A percentile compares a stretch with the other conserved stretches of the same genome.
phyloP scores from a whole-genome alignment of 2,797 vertebrate species.

The Labroides dimidiatus region DNA sequence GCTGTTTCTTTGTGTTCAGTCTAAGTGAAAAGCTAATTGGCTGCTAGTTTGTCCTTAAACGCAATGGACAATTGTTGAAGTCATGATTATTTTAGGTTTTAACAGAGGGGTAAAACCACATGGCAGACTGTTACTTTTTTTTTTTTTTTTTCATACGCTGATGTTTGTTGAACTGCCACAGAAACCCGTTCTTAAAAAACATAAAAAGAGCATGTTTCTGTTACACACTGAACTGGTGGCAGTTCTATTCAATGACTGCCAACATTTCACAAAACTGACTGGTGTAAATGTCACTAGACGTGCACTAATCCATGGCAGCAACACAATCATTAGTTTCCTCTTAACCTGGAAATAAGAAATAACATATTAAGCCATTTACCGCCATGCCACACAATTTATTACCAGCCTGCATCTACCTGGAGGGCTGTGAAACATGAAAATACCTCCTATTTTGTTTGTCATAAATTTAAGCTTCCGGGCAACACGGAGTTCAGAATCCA shows the following conservation, averaged over 20 bases:
- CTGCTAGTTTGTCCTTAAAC: not conserved
- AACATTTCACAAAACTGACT: slow-evolving; percentile 31
- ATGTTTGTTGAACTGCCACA: too few species aligned
- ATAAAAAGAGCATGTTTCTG: too few species aligned
- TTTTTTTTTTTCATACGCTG: too few species aligned
- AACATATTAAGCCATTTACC: slow-evolving; percentile 69
- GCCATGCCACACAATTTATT: slow-evolving; percentile 62
- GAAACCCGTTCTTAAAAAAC: too few species aligned
- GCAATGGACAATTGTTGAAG: too few species aligned
- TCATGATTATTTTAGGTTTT: too few species aligned
- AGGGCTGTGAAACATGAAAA: slow-evolving; percentile 74
- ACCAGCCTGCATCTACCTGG: slow-evolving; percentile 65
- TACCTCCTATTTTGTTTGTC: slow-evolving; percentile 73
- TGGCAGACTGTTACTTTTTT: too few species aligned
- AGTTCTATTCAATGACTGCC: slow-evolving; percentile 23
- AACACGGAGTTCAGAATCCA: slow-evolving; percentile 41
- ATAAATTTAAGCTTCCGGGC: slow-evolving; percentile 70
- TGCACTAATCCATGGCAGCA: slow-evolving; percentile 50
- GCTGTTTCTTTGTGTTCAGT: not conserved
- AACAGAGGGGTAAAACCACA: not conserved
- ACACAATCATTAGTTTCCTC: slow-evolving; percentile 46
- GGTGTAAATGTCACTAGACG: slow-evolving; percentile 37
- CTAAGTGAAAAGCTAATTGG: not conserved
- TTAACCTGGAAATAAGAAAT: slow-evolving; percentile 43
- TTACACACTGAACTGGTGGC: not conserved